Evolutionary conservation across 2,888 invertebrate genomes (phyloP).

Genomic region (Thelaira solivaga): DNA sequence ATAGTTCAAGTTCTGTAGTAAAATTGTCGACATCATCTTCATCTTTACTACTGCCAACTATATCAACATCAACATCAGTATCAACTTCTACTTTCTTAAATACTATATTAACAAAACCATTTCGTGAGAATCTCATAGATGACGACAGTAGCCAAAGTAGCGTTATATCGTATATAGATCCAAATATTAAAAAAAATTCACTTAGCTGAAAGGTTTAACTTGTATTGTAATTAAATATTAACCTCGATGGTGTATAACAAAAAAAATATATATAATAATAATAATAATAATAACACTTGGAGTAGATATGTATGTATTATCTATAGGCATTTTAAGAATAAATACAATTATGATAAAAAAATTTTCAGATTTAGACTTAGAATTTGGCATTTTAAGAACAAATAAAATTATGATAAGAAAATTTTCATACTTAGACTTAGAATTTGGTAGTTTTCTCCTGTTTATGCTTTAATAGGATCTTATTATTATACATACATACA

Average conservation of each 20-base stretch:
- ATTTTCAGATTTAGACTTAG: no score
- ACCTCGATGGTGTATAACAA: neutral
- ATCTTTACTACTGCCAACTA: neutral
- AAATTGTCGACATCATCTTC: slow-evolving; percentile 13
- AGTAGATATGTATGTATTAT: no score
- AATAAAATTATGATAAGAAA: no score
- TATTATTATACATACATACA: no score
- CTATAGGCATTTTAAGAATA: no score
- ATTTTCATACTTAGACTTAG: no score
- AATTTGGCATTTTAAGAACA: no score
- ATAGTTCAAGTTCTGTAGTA: slow-evolving; percentile 5
- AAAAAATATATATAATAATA: neutral
- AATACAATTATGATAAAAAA: no score
- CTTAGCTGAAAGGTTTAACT: slow-evolving; percentile 40
- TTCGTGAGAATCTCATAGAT: slow-evolving; percentile 69
- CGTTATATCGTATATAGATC: slow-evolving; percentile 76
- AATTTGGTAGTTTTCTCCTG: no score
- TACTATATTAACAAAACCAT: slow-evolving; percentile 41
- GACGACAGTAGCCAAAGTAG: slow-evolving; percentile 77
- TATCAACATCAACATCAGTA: neutral
- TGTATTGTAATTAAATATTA: neutral
- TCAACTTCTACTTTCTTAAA: slow-evolving; percentile 43
- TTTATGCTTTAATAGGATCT: no score
- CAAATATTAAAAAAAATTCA: slow-evolving; percentile 63
- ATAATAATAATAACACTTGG: neutral